These are phyloP conservation scores for Octomys mimax DNA, from an alignment of 2,797 vertebrate species.

Conservation along the genomic window DNA sequence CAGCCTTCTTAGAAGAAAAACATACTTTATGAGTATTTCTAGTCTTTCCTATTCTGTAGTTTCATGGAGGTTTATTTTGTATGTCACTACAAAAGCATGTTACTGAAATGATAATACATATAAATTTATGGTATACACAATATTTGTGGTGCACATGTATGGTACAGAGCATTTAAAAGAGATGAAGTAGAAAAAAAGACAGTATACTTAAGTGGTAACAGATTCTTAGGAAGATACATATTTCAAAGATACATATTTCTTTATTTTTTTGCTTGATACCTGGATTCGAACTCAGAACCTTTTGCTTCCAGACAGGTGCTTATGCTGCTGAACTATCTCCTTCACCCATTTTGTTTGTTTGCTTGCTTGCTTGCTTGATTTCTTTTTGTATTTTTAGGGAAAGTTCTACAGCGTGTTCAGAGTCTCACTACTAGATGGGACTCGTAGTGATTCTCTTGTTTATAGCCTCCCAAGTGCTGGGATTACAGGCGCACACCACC, in stretches of 20 bases:
- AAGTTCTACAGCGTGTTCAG: too few species aligned
- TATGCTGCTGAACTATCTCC: too few species aligned
- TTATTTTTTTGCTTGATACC: too few species aligned
- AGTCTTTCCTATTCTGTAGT: background rate
- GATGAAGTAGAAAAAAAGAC: constrained; percentile 27
- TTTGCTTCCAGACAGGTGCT: too few species aligned
- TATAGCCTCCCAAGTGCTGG: too few species aligned
- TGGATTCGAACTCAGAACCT: too few species aligned
- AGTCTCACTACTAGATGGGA: too few species aligned
- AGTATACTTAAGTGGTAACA: constrained; percentile 6
- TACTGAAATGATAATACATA: background rate
- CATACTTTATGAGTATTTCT: background rate
- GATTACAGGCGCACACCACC: too few species aligned
- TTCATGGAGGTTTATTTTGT: constrained; percentile 25
- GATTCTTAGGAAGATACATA: background rate
- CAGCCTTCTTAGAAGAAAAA: background rate
- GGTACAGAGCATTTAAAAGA: constrained; percentile 33
- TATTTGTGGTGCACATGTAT: background rate
- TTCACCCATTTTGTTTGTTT: too few species aligned
- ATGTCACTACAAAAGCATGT: background rate
- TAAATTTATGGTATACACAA: background rate
- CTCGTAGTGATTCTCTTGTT: too few species aligned
- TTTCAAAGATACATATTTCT: constrained; percentile 16
- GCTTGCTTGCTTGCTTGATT: too few species aligned
- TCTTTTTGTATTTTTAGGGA: too few species aligned